These are phyloP conservation scores for Drosophila maculinotata DNA, from an alignment of 2,888 invertebrate species.

Conservation along the genomic window DNA sequence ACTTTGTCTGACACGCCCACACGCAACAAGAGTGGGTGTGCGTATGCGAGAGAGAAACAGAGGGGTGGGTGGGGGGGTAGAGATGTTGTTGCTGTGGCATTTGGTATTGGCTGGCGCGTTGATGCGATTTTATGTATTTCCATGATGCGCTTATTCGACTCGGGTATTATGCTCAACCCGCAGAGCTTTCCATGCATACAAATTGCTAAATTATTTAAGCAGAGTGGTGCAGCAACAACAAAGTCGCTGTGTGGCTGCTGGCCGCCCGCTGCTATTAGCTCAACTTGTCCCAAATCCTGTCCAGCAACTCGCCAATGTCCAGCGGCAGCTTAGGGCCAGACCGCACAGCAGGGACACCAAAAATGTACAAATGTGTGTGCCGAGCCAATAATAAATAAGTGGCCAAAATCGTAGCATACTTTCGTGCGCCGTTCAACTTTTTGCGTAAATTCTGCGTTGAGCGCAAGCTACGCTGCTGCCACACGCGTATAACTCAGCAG, in stretches of 20 bases:
- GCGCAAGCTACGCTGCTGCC: conserved; percentile 35
- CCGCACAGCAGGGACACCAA: conserved; percentile 52
- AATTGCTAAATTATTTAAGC: conserved; percentile 80
- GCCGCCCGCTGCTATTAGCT: conserved; percentile 59
- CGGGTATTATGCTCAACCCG: conserved; percentile 70
- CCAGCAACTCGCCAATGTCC: conserved; percentile 45
- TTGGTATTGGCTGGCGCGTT: conserved; percentile 48
- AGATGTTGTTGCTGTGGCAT: conserved; percentile 13
- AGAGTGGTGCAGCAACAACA: conserved; percentile 34
- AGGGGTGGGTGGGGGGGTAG: not conserved
- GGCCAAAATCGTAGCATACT: conserved; percentile 69
- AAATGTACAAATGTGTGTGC: conserved; percentile 36
- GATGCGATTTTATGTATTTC: conserved; percentile 78
- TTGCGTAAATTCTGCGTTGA: conserved; percentile 67
- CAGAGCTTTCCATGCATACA: conserved; percentile 78
- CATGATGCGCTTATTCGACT: conserved; percentile 78
- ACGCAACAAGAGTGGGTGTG: conserved; percentile 4
- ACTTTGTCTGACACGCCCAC: conserved; percentile 12
- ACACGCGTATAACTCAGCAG: conserved; percentile 27
- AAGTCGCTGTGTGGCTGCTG: conserved; percentile 1
- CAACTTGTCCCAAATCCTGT: conserved; percentile 58
- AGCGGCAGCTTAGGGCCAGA: conserved; percentile 59
- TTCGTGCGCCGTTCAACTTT: conserved; percentile 69
- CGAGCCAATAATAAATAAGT: conserved; percentile 78
- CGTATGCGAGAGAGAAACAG: not conserved